Percentiles rank a stretch among this genome's conserved stretches.
These are phyloP conservation scores for Hydrolagus colliei DNA, from an alignment of 2,797 vertebrate genomes.

Conservation along the genomic window DNA sequence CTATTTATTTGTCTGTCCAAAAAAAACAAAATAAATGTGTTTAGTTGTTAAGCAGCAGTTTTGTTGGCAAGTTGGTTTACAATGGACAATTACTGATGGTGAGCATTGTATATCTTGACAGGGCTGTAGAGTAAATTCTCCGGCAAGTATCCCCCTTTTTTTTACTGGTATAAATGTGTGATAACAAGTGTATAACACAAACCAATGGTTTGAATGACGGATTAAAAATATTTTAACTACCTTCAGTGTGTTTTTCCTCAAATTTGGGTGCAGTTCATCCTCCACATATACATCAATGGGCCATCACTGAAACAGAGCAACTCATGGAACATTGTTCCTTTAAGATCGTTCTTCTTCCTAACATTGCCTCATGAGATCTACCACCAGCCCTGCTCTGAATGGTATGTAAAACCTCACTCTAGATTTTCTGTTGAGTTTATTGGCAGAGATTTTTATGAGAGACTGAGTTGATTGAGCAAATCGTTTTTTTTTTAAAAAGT, in stretches of 20 bases:
- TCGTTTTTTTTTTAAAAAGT: not conserved
- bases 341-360: not conserved
- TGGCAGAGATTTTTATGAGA: not conserved
- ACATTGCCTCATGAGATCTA: not conserved
- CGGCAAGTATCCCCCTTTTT: not conserved
- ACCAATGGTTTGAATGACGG: not conserved
- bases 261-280: not conserved
- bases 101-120: not conserved
- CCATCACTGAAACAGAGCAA: not conserved
- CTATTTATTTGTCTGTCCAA: not conserved
- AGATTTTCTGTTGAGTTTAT: too few species aligned
- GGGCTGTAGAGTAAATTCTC: not conserved
- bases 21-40: not conserved
- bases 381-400: not conserved
- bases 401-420: too few species aligned
- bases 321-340: not conserved
- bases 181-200: not conserved
- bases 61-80: not conserved
- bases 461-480: not conserved
- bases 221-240: not conserved
- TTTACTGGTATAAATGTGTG: not conserved
- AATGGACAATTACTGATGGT: not conserved
- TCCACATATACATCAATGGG: not conserved
- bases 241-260: not conserved
- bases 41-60: not conserved